Conservation (phyloP, 2,888 invertebrate genomes). For the Desoria tigrina region DNA sequence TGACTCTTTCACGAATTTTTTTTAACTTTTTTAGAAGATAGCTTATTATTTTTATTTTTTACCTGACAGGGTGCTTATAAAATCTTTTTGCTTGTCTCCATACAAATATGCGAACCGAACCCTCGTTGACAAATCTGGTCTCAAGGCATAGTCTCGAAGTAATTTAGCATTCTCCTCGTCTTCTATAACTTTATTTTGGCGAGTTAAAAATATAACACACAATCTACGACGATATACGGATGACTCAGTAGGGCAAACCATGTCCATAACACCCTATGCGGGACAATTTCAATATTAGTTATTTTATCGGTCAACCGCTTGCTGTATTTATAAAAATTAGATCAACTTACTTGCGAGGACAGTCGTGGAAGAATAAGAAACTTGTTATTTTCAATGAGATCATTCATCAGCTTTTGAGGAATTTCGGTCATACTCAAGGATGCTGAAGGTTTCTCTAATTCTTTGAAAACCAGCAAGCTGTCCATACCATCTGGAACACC, state of each 20-base stretch:
- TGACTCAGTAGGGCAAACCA: constrained; percentile 86
- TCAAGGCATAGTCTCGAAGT: constrained; percentile 43
- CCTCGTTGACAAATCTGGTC: constrained; percentile 58
- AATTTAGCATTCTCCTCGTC: constrained; percentile 40
- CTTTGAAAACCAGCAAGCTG: constrained; percentile 85
- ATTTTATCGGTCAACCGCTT: not conserved
- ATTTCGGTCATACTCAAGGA: constrained; percentile 88
- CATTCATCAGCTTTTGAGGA: constrained; percentile 80
- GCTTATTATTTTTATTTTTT: too few species aligned
- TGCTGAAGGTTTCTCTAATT: constrained; percentile 78
- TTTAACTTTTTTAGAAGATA: too few species aligned
- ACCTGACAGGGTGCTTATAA: constrained; percentile 71
- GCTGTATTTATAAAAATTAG: constrained; percentile 7
- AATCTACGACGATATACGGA: constrained; percentile 72
- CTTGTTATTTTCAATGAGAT: constrained; percentile 85
- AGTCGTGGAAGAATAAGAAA: constrained; percentile 83
- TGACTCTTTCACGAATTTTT: too few species aligned
- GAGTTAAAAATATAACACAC: constrained; percentile 77
- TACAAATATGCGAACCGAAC: constrained; percentile 88
- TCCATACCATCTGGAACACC: constrained; percentile 74
- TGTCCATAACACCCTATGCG: constrained; percentile 63
- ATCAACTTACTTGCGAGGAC: constrained; percentile 83
- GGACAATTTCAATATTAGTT: not conserved
- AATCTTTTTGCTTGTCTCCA: constrained; percentile 75
- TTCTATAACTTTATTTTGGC: constrained; percentile 53